Conservation (phyloP, 2,888 invertebrate genomes). For the Hirtodrosophila confusa region DNA sequence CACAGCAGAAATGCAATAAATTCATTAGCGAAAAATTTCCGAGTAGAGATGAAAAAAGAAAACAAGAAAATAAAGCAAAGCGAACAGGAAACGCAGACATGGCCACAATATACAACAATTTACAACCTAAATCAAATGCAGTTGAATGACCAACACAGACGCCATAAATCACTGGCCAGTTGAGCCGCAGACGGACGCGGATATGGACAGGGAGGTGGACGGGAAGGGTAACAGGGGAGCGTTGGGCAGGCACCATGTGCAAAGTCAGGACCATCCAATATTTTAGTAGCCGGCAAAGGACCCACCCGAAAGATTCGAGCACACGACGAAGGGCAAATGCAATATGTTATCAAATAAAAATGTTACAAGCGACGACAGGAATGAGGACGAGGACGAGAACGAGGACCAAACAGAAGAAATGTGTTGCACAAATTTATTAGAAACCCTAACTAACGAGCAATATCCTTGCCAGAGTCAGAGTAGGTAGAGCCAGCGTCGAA, state of each 20-base stretch:
- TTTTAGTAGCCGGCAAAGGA: slow-evolving; percentile 58
- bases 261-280: slow-evolving; percentile 56
- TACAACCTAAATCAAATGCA: slow-evolving; percentile 81
- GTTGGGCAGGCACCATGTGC: slow-evolving; percentile 41
- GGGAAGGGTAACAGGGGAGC: slow-evolving; percentile 2
- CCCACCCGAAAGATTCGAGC: slow-evolving; percentile 47
- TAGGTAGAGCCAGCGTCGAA: slow-evolving; percentile 14
- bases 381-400: slow-evolving; percentile 2
- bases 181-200: slow-evolving; percentile 63
- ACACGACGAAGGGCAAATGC: slow-evolving; percentile 62
- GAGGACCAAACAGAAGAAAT: slow-evolving; percentile 57
- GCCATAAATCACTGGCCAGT: slow-evolving; percentile 78
- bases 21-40: slow-evolving; percentile 73
- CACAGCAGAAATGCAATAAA: slow-evolving; percentile 65
- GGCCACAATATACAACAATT: slow-evolving; percentile 78
- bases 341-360: slow-evolving; percentile 81
- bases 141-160: slow-evolving; percentile 80
- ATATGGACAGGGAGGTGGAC: slow-evolving; percentile 24
- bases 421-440: slow-evolving; percentile 81
- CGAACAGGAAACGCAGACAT: slow-evolving; percentile 68
- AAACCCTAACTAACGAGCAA: slow-evolving; percentile 81
- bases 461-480: slow-evolving; percentile 58
- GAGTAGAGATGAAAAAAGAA: slow-evolving; percentile 18
- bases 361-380: slow-evolving; percentile 79
- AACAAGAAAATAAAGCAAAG: slow-evolving; percentile 45